Percentiles rank a stretch among this genome's conserved stretches.
phyloP scores from a whole-genome alignment of 2,797 vertebrate genomes.

The Brachyalestes nurse region DNA sequence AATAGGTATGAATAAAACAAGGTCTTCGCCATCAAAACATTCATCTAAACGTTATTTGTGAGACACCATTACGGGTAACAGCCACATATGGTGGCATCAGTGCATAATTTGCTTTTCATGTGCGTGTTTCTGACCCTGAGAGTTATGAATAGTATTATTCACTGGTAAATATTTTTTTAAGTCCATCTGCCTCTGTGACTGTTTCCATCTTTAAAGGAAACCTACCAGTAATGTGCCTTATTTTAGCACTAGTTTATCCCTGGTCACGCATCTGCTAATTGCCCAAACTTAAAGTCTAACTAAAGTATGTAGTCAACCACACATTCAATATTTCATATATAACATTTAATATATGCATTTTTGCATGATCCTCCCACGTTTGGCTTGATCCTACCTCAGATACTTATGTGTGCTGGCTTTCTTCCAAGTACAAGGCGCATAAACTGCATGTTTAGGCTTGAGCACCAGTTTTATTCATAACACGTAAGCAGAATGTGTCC shows the following conservation, averaged over 20 bases:
- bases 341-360: too few relatives aligned
- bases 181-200: not conserved
- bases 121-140: not conserved
- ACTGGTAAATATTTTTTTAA: not conserved
- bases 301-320: not conserved
- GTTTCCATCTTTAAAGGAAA: not conserved
- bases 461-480: not conserved
- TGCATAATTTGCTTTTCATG: not conserved
- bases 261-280: not conserved
- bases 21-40: not conserved
- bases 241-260: not conserved
- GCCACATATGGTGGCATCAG: not conserved
- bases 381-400: too few relatives aligned
- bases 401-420: too few relatives aligned
- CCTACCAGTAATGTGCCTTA: not conserved
- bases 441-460: not conserved
- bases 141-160: not conserved
- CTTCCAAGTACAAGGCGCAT: not conserved
- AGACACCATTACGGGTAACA: not conserved
- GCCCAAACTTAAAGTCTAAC: not conserved
- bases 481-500: not conserved
- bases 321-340: not conserved
- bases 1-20: not conserved
- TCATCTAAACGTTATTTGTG: not conserved
- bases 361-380: too few relatives aligned